Percentiles rank a stretch among this genome's conserved stretches.
phyloP scores from a whole-genome alignment of 2,797 vertebrate species.

The Parotocinclus haroldoi region DNA sequence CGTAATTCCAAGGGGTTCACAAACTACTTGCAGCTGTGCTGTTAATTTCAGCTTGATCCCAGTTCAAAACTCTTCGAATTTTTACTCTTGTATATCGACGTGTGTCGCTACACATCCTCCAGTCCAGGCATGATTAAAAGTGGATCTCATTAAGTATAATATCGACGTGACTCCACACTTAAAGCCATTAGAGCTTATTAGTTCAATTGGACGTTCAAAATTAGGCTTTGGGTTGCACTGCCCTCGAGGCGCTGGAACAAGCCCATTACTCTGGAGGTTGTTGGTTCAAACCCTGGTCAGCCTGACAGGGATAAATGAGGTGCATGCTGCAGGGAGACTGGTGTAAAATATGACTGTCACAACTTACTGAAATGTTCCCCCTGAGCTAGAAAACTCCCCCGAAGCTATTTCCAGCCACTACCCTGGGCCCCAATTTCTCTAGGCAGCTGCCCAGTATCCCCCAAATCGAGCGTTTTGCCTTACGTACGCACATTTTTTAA shows the following conservation, averaged over 20 bases:
- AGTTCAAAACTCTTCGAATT: too few relatives aligned
- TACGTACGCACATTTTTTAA: background rate
- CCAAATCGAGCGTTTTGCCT: slow-evolving; percentile 4
- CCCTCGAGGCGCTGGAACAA: slow-evolving; percentile 21
- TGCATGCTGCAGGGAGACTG: slow-evolving; percentile 26
- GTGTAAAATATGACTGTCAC: slow-evolving; percentile 41
- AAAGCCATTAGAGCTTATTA: slow-evolving; percentile 35
- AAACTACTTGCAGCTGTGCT: too few relatives aligned
- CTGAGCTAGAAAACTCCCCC: slow-evolving; percentile 7
- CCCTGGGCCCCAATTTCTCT: slow-evolving; percentile 1
- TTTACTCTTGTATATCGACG: too few relatives aligned
- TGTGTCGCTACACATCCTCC: background rate
- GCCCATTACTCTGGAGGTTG: slow-evolving; percentile 38
- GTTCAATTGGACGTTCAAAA: slow-evolving; percentile 29
- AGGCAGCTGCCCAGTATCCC: slow-evolving; percentile 3
- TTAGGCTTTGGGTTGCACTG: slow-evolving; percentile 13
- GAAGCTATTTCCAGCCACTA: slow-evolving; percentile 21
- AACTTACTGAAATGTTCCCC: slow-evolving; percentile 37
- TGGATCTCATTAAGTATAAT: slow-evolving; percentile 16
- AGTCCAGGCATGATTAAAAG: background rate
- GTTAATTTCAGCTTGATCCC: too few relatives aligned
- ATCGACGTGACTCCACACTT: background rate
- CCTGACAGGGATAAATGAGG: slow-evolving; percentile 36
- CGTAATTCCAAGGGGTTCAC: too few relatives aligned
- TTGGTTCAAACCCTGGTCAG: slow-evolving; percentile 40